A percentile compares a stretch with the other conserved stretches of the same genome.
Evolutionary conservation across 2,797 vertebrate species (phyloP).

Genomic region (Pangasius sanitwongsei): DNA sequence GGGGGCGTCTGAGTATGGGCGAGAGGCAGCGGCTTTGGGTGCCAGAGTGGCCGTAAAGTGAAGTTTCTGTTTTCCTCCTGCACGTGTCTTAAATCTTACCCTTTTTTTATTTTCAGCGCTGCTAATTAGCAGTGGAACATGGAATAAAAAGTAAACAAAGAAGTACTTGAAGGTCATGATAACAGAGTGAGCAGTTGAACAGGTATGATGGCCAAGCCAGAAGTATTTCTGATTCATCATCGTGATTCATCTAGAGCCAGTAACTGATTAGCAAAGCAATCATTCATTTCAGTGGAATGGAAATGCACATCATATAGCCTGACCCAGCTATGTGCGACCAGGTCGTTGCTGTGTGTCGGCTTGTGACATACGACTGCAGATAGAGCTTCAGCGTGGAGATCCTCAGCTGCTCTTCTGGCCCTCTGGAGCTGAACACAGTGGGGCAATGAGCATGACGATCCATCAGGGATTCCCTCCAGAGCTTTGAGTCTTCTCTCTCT

Average conservation of each 20-base stretch:
- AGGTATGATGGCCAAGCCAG: no score
- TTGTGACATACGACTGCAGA: conserved; percentile 43
- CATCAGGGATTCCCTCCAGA: conserved; percentile 57
- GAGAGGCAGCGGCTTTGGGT: conserved; percentile 25
- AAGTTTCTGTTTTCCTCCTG: conserved; percentile 41
- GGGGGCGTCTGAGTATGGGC: neutral
- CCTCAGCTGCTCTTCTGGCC: conserved; percentile 32
- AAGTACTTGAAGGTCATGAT: neutral
- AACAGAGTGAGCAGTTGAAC: neutral
- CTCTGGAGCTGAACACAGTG: conserved; percentile 2
- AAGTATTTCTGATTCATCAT: neutral
- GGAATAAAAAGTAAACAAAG: conserved; percentile 11
- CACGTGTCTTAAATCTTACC: conserved; percentile 49
- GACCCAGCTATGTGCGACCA: neutral
- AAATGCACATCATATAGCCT: conserved; percentile 2
- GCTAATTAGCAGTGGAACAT: conserved; percentile 47
- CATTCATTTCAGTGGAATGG: conserved; percentile 17
- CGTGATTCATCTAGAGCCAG: neutral
- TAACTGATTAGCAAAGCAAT: neutral
- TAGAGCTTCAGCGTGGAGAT: neutral
- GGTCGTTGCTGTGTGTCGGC: neutral
- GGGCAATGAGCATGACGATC: conserved; percentile 40
- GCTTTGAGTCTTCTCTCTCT: conserved; percentile 51
- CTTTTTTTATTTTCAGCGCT: conserved; percentile 28
- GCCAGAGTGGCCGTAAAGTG: conserved; percentile 51